Conservation (phyloP, 2,113 vertebrate genomes). For the Phainopepla nitens region DNA sequence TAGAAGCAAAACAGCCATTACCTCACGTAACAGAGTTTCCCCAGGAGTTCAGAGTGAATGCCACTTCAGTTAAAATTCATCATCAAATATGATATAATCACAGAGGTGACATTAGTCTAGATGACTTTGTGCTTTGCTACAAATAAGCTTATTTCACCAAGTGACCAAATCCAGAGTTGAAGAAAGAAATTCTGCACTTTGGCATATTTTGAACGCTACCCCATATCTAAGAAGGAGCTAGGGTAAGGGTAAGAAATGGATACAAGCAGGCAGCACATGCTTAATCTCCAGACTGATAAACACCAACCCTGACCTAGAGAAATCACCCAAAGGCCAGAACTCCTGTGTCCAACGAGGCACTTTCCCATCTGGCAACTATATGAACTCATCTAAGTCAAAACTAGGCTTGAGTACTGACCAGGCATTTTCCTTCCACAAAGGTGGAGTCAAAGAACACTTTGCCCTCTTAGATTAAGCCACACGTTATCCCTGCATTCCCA, state of each 20-base stretch:
- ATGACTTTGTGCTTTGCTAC: not conserved
- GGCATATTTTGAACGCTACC: not conserved
- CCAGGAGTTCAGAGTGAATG: not conserved
- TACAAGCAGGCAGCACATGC: not conserved
- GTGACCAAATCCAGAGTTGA: not conserved
- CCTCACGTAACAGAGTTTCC: not conserved
- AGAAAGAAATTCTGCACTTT: not conserved
- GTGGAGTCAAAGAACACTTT: not conserved
- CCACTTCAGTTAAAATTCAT: not conserved
- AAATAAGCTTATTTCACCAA: not conserved
- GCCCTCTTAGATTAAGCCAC: not conserved
- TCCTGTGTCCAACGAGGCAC: not conserved
- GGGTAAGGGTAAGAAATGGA: not conserved
- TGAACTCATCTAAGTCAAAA: not conserved
- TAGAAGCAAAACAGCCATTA: not conserved
- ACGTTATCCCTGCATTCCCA: not conserved
- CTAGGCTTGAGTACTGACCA: not conserved
- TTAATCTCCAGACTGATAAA: not conserved
- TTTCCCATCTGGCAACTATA: not conserved
- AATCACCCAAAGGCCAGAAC: not conserved
- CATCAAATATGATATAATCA: not conserved
- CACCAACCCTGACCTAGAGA: not conserved
- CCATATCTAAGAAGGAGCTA: accelerated
- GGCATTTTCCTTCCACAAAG: not conserved
- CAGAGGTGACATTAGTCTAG: not conserved